Conservation (phyloP, 2,888 invertebrate genomes). For the Caradrina clavipalpis region DNA sequence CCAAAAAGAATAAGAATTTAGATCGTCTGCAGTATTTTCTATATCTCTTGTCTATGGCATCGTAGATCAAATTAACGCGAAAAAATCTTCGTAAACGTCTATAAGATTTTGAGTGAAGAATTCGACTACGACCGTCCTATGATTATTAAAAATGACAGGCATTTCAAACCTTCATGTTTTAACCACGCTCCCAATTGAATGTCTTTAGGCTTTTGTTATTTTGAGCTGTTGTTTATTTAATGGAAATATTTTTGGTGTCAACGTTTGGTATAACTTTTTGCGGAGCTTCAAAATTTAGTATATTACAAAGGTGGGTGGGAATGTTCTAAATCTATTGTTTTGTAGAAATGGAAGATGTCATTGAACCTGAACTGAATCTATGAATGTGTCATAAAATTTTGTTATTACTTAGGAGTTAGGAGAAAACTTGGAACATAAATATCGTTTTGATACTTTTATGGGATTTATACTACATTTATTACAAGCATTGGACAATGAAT, state of each 20-base stretch:
- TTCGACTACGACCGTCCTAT: constrained; percentile 40
- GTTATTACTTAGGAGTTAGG: constrained; percentile 4
- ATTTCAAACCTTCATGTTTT: constrained; percentile 66
- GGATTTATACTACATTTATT: background rate
- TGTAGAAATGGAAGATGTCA: constrained; percentile 5
- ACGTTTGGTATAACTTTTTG: constrained; percentile 36
- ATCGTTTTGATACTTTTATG: constrained; percentile 1
- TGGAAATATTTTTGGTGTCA: constrained; percentile 40
- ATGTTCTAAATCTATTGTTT: constrained; percentile 4
- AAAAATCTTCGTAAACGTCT: constrained; percentile 61
- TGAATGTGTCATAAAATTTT: background rate
- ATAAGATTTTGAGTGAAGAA: constrained; percentile 63
- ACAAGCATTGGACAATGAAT: too few relatives aligned
- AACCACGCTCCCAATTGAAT: constrained; percentile 64
- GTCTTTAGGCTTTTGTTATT: constrained; percentile 12
- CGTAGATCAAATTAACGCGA: constrained; percentile 44
- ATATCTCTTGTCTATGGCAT: constrained; percentile 26
- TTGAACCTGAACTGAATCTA: constrained; percentile 15
- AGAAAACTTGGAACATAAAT: constrained; percentile 33
- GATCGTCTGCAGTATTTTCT: constrained; percentile 17
- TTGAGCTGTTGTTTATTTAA: background rate
- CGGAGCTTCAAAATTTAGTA: constrained; percentile 10
- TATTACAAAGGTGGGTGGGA: background rate
- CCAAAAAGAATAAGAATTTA: constrained; percentile 20
- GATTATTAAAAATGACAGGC: constrained; percentile 65